Evolutionary conservation across 2,113 vertebrate genomes (phyloP).

Genomic region (Anolis sagrei): DNA sequence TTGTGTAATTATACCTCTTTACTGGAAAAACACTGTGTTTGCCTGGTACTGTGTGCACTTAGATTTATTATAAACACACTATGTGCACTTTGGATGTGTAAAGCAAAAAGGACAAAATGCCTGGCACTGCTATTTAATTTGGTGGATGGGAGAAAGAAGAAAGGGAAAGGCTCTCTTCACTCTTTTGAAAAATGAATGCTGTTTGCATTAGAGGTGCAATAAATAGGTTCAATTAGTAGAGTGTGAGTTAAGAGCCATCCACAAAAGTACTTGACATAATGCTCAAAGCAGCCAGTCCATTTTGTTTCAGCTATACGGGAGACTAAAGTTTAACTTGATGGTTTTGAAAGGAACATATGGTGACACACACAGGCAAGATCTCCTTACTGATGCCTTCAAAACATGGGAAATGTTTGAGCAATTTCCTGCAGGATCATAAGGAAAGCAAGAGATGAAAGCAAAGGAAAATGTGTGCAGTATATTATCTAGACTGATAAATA

Average conservation of each 20-base stretch:
- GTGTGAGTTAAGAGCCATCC: slow-evolving; percentile 33
- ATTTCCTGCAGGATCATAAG: not conserved
- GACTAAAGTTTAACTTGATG: slow-evolving; percentile 32
- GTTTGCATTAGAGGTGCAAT: slow-evolving; percentile 41
- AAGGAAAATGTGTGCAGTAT: not conserved
- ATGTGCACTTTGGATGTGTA: not conserved
- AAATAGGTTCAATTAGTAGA: slow-evolving; percentile 36
- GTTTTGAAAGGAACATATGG: slow-evolving; percentile 14
- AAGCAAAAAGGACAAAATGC: not conserved
- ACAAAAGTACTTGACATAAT: slow-evolving; percentile 50
- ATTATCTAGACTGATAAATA: not conserved
- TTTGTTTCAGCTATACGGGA: slow-evolving; percentile 49
- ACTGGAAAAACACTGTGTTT: slow-evolving; percentile 14
- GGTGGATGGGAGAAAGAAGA: slow-evolving; percentile 6
- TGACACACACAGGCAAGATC: not conserved
- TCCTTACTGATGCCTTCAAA: slow-evolving; percentile 3
- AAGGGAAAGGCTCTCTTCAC: slow-evolving; percentile 22
- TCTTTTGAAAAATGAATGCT: slow-evolving; percentile 20
- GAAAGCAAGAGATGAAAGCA: not conserved
- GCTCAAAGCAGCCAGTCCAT: slow-evolving; percentile 18
- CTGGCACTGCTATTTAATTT: slow-evolving; percentile 11
- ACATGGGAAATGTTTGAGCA: slow-evolving; percentile 14
- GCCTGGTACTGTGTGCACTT: slow-evolving; percentile 9
- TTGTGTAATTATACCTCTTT: slow-evolving; percentile 56
- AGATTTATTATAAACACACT: slow-evolving; percentile 28